Conservation (phyloP, 2,797 vertebrate genomes). For the Spea hammondii region DNA sequence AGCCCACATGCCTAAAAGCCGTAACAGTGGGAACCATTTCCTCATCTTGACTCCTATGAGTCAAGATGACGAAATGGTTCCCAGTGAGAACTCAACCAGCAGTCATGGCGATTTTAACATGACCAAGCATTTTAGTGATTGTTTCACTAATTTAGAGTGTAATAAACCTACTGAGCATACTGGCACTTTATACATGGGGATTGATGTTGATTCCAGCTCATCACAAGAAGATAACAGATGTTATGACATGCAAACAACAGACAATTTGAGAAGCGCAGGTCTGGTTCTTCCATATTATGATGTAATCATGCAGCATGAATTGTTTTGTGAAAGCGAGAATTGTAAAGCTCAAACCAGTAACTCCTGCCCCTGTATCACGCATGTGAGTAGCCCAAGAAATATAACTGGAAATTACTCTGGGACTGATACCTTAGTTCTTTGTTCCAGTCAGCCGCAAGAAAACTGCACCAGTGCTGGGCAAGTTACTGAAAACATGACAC, state of each 20-base stretch:
- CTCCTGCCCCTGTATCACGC: background rate
- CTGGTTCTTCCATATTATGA: conserved; percentile 58
- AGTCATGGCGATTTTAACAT: background rate
- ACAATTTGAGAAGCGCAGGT: background rate
- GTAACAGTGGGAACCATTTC: background rate
- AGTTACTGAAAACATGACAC: background rate
- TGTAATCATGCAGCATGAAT: conserved; percentile 53
- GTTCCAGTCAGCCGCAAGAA: background rate
- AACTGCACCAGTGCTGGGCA: background rate
- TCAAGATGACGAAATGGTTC: no score
- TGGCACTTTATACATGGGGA: background rate
- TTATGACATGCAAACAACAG: conserved; percentile 16
- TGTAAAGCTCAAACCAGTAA: background rate
- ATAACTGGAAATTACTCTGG: background rate
- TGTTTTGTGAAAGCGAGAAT: background rate
- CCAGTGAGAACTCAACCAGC: background rate
- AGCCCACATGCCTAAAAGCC: background rate
- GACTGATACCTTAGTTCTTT: background rate
- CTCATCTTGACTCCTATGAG: no score
- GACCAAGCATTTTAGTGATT: background rate
- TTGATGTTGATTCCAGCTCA: background rate
- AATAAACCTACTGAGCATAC: background rate
- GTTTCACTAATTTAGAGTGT: background rate
- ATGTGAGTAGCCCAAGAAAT: background rate
- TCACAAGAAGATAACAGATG: background rate